phyloP scores from a whole-genome alignment of 2,888 invertebrate genomes.

The Stenodera caucasica region DNA sequence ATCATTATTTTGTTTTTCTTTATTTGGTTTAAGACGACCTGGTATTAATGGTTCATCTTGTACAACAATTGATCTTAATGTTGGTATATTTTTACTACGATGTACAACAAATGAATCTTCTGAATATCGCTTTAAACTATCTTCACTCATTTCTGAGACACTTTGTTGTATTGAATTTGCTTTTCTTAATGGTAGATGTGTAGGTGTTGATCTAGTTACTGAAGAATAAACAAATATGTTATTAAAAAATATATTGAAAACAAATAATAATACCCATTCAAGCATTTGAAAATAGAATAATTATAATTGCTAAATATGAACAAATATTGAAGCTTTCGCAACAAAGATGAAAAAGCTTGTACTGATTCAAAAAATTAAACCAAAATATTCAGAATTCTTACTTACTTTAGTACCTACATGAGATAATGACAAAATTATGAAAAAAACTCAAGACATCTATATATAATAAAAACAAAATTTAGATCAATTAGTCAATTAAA shows the following conservation, averaged over 20 bases:
- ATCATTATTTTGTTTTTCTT: constrained; percentile 66
- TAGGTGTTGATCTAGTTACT: constrained; percentile 61
- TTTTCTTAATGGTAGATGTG: constrained; percentile 54
- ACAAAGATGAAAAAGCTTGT: not conserved
- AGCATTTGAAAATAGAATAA: not conserved
- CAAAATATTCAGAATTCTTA: not conserved
- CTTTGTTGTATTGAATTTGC: constrained; percentile 53
- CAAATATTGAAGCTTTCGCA: constrained; percentile 1
- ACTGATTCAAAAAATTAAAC: not conserved
- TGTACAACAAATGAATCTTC: constrained; percentile 82
- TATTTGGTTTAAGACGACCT: constrained; percentile 58
- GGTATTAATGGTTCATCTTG: constrained; percentile 63
- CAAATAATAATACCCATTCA: not conserved
- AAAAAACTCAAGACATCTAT: not conserved
- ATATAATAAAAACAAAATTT: not conserved
- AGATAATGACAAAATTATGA: not conserved
- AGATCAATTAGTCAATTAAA: not conserved
- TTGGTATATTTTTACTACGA: constrained; percentile 76
- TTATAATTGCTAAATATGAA: not conserved
- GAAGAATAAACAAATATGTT: not conserved
- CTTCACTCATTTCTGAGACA: constrained; percentile 53
- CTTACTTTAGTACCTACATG: not conserved
- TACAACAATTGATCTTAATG: constrained; percentile 68
- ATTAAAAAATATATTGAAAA: not conserved
- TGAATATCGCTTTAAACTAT: constrained; percentile 56